These are phyloP conservation scores for Calonectris borealis DNA, from an alignment of 2,113 vertebrate genomes.

Conservation along the genomic window DNA sequence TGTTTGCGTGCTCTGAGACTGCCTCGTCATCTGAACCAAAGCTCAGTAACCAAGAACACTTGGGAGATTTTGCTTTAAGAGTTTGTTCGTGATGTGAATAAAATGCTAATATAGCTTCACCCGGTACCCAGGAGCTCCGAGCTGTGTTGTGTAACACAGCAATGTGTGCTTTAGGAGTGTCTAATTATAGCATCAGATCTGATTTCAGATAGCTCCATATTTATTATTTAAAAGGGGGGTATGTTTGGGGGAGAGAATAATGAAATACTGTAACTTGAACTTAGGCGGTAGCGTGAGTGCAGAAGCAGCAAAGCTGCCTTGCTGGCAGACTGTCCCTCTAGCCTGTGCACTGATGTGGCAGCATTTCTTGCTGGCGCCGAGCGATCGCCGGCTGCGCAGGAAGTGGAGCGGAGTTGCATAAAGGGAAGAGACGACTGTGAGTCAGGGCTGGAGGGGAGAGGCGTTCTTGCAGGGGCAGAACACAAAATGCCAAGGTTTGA, in stretches of 20 bases:
- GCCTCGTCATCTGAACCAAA: background rate
- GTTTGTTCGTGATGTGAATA: background rate
- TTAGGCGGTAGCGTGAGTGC: fast-evolving
- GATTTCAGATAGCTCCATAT: background rate
- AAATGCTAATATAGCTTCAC: background rate
- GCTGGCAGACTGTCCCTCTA: fast-evolving
- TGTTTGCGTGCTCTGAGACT: background rate
- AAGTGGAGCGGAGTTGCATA: background rate
- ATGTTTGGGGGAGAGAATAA: background rate
- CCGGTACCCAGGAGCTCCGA: background rate
- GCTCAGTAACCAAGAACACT: background rate
- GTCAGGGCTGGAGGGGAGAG: background rate
- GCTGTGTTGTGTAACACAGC: background rate
- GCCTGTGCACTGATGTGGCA: background rate
- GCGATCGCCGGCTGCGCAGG: background rate
- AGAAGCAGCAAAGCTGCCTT: background rate
- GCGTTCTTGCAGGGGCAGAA: background rate
- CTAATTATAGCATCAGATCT: background rate
- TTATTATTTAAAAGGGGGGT: background rate
- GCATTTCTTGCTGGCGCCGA: background rate
- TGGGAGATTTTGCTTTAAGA: background rate
- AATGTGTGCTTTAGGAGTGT: background rate
- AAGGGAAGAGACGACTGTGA: background rate
- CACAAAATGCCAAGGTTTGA: background rate
- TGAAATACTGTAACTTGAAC: background rate